Evolutionary conservation across 2,113 vertebrate species (phyloP), one percentile per base, ranked within the genome.

Genomic region (Chaetodon auriga): DNA sequence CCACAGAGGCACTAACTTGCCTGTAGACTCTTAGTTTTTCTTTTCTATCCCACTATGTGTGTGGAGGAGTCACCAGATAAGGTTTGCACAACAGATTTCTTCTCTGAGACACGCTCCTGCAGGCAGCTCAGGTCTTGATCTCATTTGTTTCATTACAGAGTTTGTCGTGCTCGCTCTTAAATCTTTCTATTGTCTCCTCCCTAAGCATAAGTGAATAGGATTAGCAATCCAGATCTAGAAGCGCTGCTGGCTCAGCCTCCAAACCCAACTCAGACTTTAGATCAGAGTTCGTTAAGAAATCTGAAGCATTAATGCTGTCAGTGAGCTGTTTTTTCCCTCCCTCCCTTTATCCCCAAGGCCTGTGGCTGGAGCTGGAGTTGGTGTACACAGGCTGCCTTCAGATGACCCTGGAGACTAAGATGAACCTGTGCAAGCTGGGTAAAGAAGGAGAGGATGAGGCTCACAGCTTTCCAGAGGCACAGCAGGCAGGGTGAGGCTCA

Each of bases 321-420:
- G 41, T 72, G 35, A 48, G 13, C 19, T 57, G 18, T 55, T 66
- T 8, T 71, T 54, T 18, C 2, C 55, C 2, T 54, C 35, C 18
- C 9, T 51, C 21, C 14, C 9, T 83, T 61, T 55, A 16, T 63
- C 72, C 23, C 65, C 19, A 89, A 97, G 97, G 97, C 68, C 91
- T 97, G 81, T 97, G 97, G 97, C 88, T 97, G 82, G 95, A 97
- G 84, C 81, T 97, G 93, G 96, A 97, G 74, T 75, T 97, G 85
- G 83, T 93, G 80, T 97, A 97, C 93, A 96, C 93, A 0, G 96
- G 96, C 74, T 93, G 93, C 0, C 92, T 97, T 87, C 96, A 96
- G 93, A 96, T 97, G 95, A 97, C 96, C 0, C 95, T 97, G 1
- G 95, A 97, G 89, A 97, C 97, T 0, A 97, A 97, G 90, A 96